Conservation (phyloP, 2,888 invertebrate species). For the Hirtodrosophila histrioides region DNA sequence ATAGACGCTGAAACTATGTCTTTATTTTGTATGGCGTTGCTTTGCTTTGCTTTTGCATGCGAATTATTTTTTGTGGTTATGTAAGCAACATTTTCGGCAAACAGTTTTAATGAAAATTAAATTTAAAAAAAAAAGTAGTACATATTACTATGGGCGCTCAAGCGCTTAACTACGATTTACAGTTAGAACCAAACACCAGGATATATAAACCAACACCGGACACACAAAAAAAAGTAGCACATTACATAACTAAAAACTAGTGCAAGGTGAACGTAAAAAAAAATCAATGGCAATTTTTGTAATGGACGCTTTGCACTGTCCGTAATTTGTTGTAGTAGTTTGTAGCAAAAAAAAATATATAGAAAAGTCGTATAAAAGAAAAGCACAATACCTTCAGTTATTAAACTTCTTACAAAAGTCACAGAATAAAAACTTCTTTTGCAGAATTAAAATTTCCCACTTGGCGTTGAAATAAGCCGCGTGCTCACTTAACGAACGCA, state of each 20-base stretch:
- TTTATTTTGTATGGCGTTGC: conserved; percentile 16
- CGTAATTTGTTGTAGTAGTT: conserved; percentile 21
- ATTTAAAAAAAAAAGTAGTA: conserved; percentile 9
- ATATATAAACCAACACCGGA: conserved; percentile 56
- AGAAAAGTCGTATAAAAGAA: conserved; percentile 42
- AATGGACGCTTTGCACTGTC: conserved; percentile 46
- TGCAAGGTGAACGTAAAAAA: conserved; percentile 73
- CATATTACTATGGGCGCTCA: neutral
- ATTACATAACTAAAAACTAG: conserved; percentile 76
- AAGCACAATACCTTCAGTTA: conserved; percentile 80
- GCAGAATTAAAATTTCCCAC: conserved; percentile 81
- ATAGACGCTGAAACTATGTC: conserved; percentile 24
- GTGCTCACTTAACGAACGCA: conserved; percentile 84
- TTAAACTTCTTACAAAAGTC: conserved; percentile 83
- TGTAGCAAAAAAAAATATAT: conserved; percentile 4
- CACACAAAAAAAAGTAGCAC: conserved; percentile 64
- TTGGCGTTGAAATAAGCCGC: conserved; percentile 81
- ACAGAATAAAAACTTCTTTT: conserved; percentile 84
- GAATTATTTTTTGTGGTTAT: conserved; percentile 56
- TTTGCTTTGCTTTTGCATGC: conserved; percentile 16
- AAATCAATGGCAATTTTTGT: conserved; percentile 70
- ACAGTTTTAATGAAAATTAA: neutral
- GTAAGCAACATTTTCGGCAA: conserved; percentile 49
- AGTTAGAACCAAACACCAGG: conserved; percentile 26
- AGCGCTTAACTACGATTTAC: conserved; percentile 6